Evolutionary conservation across 2,888 invertebrate species (phyloP).

Genomic region (Resseliella maxima): DNA sequence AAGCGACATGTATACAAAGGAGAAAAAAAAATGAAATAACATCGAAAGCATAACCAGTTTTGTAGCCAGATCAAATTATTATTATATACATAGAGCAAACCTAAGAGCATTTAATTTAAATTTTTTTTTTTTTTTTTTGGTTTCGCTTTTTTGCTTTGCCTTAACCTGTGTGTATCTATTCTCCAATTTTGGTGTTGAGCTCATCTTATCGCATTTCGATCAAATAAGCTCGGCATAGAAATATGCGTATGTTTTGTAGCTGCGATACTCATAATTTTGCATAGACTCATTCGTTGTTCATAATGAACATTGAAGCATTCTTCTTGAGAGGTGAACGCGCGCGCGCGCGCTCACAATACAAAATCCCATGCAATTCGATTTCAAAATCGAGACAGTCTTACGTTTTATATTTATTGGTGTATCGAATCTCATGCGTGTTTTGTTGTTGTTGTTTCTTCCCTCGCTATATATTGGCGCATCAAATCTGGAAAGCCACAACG

Average conservation of each 20-base stretch:
- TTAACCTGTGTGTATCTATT: conserved; percentile 45
- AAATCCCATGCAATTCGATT: background rate
- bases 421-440: conserved; percentile 39
- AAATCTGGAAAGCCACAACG: conserved; percentile 20
- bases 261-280: background rate
- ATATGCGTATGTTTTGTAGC: background rate
- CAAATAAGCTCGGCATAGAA: background rate
- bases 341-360: background rate
- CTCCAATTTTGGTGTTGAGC: conserved; percentile 33
- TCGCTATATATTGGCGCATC: conserved; percentile 28
- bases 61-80: background rate
- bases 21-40: conserved; percentile 6
- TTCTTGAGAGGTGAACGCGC: background rate
- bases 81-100: background rate
- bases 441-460: too few relatives aligned
- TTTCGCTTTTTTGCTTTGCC: background rate
- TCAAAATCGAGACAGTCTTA: background rate
- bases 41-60: conserved; percentile 33
- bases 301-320: background rate
- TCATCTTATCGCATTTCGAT: conserved; percentile 44
- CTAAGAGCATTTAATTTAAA: conserved; percentile 12
- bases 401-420: conserved; percentile 5
- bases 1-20: background rate
- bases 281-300: background rate
- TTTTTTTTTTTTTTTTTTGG: too few relatives aligned